Evolutionary conservation across 2,113 vertebrate species (phyloP), one percentile per base, ranked within the genome.

Genomic region (Phylloscopus trochilus): DNA sequence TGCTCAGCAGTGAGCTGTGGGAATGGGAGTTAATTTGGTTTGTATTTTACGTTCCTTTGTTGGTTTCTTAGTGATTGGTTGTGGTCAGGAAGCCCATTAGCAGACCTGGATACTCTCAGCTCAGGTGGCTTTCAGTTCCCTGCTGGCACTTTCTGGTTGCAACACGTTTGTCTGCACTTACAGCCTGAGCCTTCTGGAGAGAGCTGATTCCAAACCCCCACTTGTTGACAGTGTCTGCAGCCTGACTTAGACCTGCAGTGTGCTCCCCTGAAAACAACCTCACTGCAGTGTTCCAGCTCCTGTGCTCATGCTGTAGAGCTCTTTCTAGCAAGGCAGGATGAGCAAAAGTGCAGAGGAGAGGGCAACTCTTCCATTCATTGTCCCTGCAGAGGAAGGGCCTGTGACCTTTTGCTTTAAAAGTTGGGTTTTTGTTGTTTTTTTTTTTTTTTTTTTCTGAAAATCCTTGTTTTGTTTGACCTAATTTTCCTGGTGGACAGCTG

Each of bases 401-500:
- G 31, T 41, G 46, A 51, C 51, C 15, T 91, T 68, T 46, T 52
- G 31, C 56, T 89, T 89, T 72, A 47, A 49, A 62, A 73, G 35
- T n/a, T 31, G 6, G 3, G 0, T 3, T 52, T 53, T 4, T 62
- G n/a, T n/a, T n/a, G n/a, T n/a, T n/a, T n/a, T n/a, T n/a, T n/a
- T n/a, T n/a, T n/a, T n/a, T n/a, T n/a, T 3, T 52, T 53, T 4
- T 62, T 49, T 72, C 46, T 93, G 49, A 83, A 78, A 78, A 82
- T 70, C 31, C 56, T 74, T 77, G 4, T 68, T 72, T 90, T 64
- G 30, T 82, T 69, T 46, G 44, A 63, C 35, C 56, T 72, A 75
- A 26, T 90, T 78, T 94, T 96, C 55, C 33, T 83, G 55, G 47
- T 67, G 89, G 64, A 87, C 47, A 82, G 77, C 87, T 84, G 58